Base-by-base conservation (phyloP, 2,888 invertebrate species). In the Luffia ferchaultella region DNA sequence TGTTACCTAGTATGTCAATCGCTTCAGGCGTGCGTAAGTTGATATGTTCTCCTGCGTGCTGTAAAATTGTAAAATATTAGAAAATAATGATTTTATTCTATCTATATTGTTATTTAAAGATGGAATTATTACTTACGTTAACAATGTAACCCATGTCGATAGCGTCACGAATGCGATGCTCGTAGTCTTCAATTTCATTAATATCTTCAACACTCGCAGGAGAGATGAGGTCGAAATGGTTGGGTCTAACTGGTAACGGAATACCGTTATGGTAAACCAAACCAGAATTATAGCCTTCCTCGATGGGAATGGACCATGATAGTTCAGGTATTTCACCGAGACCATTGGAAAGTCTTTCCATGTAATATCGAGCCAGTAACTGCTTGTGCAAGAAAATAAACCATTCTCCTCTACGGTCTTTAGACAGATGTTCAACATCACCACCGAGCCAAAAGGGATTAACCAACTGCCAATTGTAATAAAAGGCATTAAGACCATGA, bases 321-420 rank as follows among this genome's bases (percentile, higher is more conserved):
- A 90, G 78, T 9, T 84, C 77, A 20, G 86, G 78, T 55, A 92
- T 88, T 55, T 90, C 88, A n/a, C 88, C 87, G 47, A 90, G 78
- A 53, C 88, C 89, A 63, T 90, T 88, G 9, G 90, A 88, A 50
- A 92, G 73, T 67, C 93, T 89, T 67, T 93, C 92, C 75, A 92
- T 80, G 64, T 92, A 90, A 72, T 92, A 93, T 57, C 89, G 89
- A 54, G 90, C 85, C 56, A 92, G 60, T 15, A 92, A 60, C 69
- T 92, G 90, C 62, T 90, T 90, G 62, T 90, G 87, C 53, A 85
- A 67, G 67, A 85, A 89, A 68, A 90, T 87, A 73, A 85, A 89
- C 52, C 77, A 71, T 70, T 90, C 90, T 49, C 90, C 90, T 59
- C 89, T 88, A 54, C 79, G 82, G 60, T 88, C 87, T 58, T 87